These are phyloP conservation scores for Amaurobius ferox DNA, from an alignment of 2,888 invertebrate genomes.

Conservation along the genomic window DNA sequence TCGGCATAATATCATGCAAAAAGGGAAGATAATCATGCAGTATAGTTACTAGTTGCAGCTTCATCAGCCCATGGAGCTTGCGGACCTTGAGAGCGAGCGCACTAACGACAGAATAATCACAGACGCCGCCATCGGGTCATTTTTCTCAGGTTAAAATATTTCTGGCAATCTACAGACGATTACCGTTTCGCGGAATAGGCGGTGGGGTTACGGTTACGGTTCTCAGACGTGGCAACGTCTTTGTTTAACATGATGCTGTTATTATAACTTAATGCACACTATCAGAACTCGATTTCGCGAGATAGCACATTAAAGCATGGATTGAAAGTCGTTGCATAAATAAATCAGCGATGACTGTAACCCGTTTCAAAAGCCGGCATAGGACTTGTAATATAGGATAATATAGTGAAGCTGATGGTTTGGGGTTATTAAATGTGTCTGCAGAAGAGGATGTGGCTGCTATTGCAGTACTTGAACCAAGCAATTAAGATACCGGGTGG, in stretches of 20 bases:
- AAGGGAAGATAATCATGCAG: background rate
- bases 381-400: too few relatives aligned
- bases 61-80: background rate
- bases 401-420: too few relatives aligned
- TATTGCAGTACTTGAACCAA: too few relatives aligned
- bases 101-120: background rate
- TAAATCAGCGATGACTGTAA: too few relatives aligned
- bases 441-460: too few relatives aligned
- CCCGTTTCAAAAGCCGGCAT: too few relatives aligned
- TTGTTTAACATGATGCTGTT: background rate
- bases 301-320: too few relatives aligned
- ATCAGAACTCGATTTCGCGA: too few relatives aligned
- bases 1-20: background rate
- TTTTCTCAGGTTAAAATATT: background rate
- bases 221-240: background rate
- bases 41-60: background rate
- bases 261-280: too few relatives aligned
- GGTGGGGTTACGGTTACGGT: background rate
- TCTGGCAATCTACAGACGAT: background rate
- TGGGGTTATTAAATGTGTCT: too few relatives aligned
- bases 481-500: too few relatives aligned
- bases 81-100: background rate
- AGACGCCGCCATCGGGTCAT: conserved; percentile 4
- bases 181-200: background rate
- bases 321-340: too few relatives aligned